These are phyloP conservation scores for Apis dorsata DNA, from an alignment of 1,140 invertebrate species.

Conservation along the genomic window DNA sequence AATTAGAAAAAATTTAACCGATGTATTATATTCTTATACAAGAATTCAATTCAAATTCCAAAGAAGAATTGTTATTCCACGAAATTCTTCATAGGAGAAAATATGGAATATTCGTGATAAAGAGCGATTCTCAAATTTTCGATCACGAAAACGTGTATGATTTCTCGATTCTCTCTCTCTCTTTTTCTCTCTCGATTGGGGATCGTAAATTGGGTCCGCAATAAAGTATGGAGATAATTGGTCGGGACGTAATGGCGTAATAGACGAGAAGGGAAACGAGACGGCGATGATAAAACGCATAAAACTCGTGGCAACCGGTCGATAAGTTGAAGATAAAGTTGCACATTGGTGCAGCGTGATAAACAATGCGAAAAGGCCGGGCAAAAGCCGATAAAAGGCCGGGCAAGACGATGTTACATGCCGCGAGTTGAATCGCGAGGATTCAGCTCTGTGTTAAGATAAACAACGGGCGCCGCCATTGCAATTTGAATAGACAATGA, in stretches of 20 bases:
- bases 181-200: no score
- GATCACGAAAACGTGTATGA: no score
- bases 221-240: constrained; percentile 33
- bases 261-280: constrained; percentile 54
- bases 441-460: constrained; percentile 6
- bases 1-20: no score
- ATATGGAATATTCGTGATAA: no score
- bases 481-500: constrained; percentile 56
- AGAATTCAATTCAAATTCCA: no score
- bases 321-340: constrained; percentile 41
- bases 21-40: no score
- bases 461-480: constrained; percentile 21
- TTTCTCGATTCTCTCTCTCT: not conserved
- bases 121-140: no score
- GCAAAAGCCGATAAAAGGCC: constrained; percentile 27
- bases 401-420: constrained; percentile 28
- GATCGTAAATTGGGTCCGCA: not conserved
- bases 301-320: constrained; percentile 48
- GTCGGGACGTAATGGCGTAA: constrained; percentile 16
- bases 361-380: constrained; percentile 46
- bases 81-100: no score
- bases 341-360: constrained; percentile 33
- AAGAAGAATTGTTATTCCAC: no score
- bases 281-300: constrained; percentile 46
- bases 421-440: not conserved